A percentile compares a stretch with the other conserved stretches of the same genome.
These are phyloP conservation scores for Montipora efflorescens DNA, from an alignment of 64 coral and sea anemone genomes.

Conservation along the genomic window DNA sequence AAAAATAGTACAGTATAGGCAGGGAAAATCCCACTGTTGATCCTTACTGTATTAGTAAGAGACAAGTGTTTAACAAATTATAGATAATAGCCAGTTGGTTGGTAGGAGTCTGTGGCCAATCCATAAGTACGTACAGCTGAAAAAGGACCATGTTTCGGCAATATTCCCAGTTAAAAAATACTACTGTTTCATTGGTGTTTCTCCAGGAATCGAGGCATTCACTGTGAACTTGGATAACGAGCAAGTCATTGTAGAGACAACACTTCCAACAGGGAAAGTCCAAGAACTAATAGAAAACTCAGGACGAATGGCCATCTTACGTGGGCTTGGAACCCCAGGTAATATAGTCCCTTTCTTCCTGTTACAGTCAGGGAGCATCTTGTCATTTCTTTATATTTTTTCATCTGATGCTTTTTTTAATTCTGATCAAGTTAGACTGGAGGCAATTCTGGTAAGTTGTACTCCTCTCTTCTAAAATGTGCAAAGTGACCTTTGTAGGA, in stretches of 20 bases:
- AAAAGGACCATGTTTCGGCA: too few species aligned
- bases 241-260: conserved; percentile 91
- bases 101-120: too few species aligned
- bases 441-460: too few species aligned
- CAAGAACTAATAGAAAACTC: conserved; percentile 87
- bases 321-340: conserved; percentile 90
- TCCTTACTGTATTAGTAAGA: too few species aligned
- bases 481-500: too few species aligned
- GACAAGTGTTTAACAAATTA: too few species aligned
- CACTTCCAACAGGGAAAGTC: conserved; percentile 79
- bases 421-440: too few species aligned
- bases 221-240: conserved; percentile 79
- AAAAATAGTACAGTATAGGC: too few species aligned
- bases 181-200: neutral
- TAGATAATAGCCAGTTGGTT: too few species aligned
- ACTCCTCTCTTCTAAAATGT: too few species aligned
- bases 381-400: neutral
- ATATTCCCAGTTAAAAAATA: too few species aligned
- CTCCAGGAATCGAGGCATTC: conserved; percentile 84
- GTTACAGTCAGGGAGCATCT: neutral
- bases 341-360: neutral
- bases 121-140: neutral
- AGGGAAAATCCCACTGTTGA: too few species aligned
- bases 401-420: neutral
- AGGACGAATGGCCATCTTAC: conserved; percentile 85